Evolutionary conservation across 2,113 vertebrate species (phyloP).

Genomic region (Anoura caudifer): DNA sequence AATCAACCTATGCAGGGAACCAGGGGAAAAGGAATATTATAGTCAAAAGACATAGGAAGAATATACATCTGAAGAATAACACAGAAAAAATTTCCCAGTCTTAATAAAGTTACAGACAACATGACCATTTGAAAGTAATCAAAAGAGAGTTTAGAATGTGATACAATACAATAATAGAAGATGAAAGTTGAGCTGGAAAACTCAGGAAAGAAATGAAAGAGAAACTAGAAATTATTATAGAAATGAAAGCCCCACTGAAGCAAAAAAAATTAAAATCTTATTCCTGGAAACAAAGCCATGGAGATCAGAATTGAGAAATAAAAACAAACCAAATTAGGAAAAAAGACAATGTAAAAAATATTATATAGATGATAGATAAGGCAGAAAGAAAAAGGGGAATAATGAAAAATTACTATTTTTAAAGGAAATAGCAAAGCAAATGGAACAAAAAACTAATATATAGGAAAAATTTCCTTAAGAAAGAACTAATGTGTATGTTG

Average conservation of each 20-base stretch:
- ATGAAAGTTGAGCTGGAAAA: conserved; percentile 10
- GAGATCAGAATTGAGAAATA: neutral
- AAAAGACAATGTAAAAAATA: neutral
- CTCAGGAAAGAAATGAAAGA: neutral
- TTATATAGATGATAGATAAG: neutral
- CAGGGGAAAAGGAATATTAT: neutral
- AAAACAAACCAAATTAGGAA: neutral
- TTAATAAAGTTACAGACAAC: neutral
- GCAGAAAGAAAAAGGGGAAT: neutral
- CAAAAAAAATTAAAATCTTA: neutral
- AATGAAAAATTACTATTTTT: neutral
- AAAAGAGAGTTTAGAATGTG: neutral
- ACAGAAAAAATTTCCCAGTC: neutral
- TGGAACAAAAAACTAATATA: neutral
- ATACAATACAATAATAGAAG: neutral
- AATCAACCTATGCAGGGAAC: neutral
- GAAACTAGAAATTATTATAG: neutral
- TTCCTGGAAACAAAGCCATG: conserved; percentile 11
- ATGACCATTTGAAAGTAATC: neutral
- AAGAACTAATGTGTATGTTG: neutral
- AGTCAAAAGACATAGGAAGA: neutral
- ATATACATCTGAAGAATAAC: neutral
- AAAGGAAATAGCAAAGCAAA: neutral
- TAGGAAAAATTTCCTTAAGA: neutral
- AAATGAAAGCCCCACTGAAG: neutral